Percentiles rank a stretch among this genome's conserved stretches.
Conservation (phyloP, 2,888 invertebrate genomes). For the Eupithecia abbreviata region DNA sequence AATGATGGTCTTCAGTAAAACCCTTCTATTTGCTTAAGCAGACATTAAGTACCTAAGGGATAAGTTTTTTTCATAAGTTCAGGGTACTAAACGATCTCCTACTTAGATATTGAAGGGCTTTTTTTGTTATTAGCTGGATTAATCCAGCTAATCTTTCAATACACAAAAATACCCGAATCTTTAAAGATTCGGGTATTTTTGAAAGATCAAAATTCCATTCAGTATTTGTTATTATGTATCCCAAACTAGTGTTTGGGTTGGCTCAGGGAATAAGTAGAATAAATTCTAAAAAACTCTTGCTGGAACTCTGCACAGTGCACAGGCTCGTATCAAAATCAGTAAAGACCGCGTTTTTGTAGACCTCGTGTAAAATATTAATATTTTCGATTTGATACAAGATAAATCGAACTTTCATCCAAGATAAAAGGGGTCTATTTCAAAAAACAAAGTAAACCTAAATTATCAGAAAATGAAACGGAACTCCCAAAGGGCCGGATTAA, state of each 20-base stretch:
- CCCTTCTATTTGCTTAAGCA: background rate
- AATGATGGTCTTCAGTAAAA: background rate
- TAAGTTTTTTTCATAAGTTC: background rate
- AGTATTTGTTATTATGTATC: too few relatives aligned
- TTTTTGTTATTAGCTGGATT: background rate
- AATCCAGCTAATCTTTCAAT: too few relatives aligned
- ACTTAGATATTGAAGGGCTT: background rate
- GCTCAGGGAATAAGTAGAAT: background rate
- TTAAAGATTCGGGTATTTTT: background rate
- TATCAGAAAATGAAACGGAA: constrained; percentile 19
- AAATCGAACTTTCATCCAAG: background rate
- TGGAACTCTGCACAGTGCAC: too few relatives aligned
- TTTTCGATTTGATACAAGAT: background rate
- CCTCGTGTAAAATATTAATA: background rate
- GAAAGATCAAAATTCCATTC: background rate
- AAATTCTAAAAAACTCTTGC: too few relatives aligned
- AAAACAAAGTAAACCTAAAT: constrained; percentile 1
- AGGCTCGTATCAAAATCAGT: too few relatives aligned
- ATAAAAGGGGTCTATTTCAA: background rate
- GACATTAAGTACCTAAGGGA: background rate
- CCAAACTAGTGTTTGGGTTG: background rate
- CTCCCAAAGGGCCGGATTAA: constrained; percentile 16
- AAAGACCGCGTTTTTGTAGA: too few relatives aligned
- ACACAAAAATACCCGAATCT: too few relatives aligned
- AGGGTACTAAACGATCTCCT: background rate